A percentile compares a stretch with the other conserved stretches of the same genome.
Evolutionary conservation across 2,888 invertebrate species (phyloP).

Genomic region (Stenotaenia linearis): DNA sequence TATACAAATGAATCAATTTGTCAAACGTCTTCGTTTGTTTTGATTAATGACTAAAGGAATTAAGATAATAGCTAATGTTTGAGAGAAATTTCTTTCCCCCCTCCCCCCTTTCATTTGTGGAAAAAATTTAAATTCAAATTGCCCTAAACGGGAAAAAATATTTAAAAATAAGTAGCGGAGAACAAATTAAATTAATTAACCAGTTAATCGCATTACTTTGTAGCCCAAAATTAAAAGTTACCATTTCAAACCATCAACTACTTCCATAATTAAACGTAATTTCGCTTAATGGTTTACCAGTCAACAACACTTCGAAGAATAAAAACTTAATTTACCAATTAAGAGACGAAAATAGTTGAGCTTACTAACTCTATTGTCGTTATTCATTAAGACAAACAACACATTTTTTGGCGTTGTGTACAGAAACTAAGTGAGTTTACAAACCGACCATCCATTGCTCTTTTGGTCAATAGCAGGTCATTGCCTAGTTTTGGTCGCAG

Average conservation of each 20-base stretch:
- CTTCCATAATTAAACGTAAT: not conserved
- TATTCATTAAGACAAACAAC: not conserved
- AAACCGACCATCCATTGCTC: slow-evolving; percentile 10
- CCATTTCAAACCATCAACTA: not conserved
- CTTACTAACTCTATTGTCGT: no score
- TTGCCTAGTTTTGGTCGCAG: slow-evolving; percentile 19
- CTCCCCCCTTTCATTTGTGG: not conserved
- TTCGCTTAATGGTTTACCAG: not conserved
- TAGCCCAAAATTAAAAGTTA: not conserved
- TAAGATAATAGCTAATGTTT: not conserved
- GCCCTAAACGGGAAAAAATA: not conserved
- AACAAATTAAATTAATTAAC: slow-evolving; percentile 11
- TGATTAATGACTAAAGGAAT: slow-evolving; percentile 17
- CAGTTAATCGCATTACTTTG: not conserved
- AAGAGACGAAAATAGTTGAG: no score
- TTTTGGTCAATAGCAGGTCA: slow-evolving; percentile 26
- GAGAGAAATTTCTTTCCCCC: not conserved
- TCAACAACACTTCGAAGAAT: not conserved
- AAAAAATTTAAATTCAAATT: no score
- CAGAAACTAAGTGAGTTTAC: slow-evolving; percentile 19
- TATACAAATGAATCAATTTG: slow-evolving; percentile 22
- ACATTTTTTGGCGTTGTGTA: slow-evolving; percentile 16
- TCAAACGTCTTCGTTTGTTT: not conserved
- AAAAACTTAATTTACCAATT: no score
- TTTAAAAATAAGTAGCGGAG: not conserved